A percentile compares a stretch with the other conserved stretches of the same genome.
These are phyloP conservation scores for Plectropomus leopardus DNA, from an alignment of 2,113 vertebrate species.

Conservation along the genomic window DNA sequence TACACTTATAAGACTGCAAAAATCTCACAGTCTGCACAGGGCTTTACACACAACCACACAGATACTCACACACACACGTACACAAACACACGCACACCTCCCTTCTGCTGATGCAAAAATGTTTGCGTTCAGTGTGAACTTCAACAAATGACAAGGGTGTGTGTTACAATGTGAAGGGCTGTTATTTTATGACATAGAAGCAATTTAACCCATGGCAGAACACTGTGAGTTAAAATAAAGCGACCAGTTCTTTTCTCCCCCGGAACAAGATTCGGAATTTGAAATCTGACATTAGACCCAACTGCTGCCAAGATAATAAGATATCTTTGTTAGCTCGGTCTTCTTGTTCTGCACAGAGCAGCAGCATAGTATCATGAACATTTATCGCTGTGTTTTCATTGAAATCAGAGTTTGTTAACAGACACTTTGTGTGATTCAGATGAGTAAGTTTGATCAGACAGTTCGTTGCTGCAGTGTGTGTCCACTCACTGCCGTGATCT, in stretches of 20 bases:
- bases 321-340: too few species aligned
- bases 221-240: constrained; percentile 72
- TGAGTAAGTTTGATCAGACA: too few species aligned
- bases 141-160: constrained; percentile 56
- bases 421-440: too few species aligned
- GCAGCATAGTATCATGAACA: too few species aligned
- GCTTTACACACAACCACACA: background rate
- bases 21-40: too few species aligned
- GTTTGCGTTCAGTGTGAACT: constrained; percentile 17
- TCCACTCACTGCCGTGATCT: too few species aligned
- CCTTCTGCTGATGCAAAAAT: constrained; percentile 9
- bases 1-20: too few species aligned
- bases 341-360: too few species aligned
- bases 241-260: constrained; percentile 48
- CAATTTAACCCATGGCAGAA: constrained; percentile 77
- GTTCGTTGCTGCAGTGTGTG: too few species aligned
- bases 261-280: constrained; percentile 58
- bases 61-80: background rate
- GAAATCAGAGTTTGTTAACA: too few species aligned
- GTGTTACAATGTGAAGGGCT: constrained; percentile 70
- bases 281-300: constrained; percentile 58
- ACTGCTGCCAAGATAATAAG: constrained; percentile 36
- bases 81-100: background rate
- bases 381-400: too few species aligned
- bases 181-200: constrained; percentile 76